Evolutionary conservation across 2,888 invertebrate genomes (phyloP), one percentile per base, ranked within the genome.

Genomic region (Keiferia lycopersicella): DNA sequence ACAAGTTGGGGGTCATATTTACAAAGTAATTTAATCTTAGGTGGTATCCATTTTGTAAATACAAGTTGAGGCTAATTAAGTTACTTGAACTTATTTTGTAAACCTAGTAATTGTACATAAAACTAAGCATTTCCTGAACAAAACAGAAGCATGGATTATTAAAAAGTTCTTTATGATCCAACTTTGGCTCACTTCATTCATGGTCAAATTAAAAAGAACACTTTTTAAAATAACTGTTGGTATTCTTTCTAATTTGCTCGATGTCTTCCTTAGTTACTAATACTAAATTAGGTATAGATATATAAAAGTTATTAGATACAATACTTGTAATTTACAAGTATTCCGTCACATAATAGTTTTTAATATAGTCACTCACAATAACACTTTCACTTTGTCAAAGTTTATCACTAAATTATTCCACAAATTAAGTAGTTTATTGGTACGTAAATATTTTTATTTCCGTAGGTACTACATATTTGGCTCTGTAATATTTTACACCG

Each of bases 121-220:
- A 62, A 48, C 30, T 34, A 30, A 34, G 4, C 20, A 11, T 18
- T 12, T 51, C 38, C 34, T 61, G 50, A 63, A 63, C 50, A 59
- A 18, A 6, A 62, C 6, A 34, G 41, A 20, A 45, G 11, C 62
- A 53, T 65, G 61, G 62, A 51, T 60, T 62, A 62, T 64, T 57
- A 59, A 65, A 14, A 60, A 57, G 60, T 10, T 34, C 34, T 71
- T 65, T 68, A 71, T 70, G 69, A 69, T 73, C 74, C 76, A 75
- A 80, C 82, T 84, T 84, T 84, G 81, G 81, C 82, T 79, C 73
- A 73, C 75, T 73, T 76, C 72, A 70, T 59, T 66, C 66, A 66
- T 71, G 79, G 74, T 82, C 83, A 87, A 85, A 87, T 81, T 81
- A 81, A 85, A 81, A 84, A 83, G 80, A 80, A 76, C 76, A 82